Base-by-base conservation (phyloP, 2,797 vertebrate genomes). In the Clarias platycephalus region DNA sequence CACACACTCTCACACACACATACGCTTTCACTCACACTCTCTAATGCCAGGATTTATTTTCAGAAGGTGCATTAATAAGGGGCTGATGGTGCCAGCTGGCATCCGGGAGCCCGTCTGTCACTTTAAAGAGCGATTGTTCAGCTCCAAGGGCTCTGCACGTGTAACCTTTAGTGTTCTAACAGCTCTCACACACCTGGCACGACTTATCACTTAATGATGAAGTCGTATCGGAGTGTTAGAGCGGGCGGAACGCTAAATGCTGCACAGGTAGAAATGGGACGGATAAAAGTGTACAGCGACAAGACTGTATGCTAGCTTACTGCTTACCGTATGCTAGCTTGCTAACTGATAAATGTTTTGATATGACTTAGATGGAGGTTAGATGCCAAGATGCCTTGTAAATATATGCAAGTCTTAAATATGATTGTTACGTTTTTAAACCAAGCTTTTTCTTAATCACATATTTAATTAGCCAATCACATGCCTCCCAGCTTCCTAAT, bases 231-330 rank as follows among this genome's bases (percentile, higher is more conserved):
- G 89, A 91, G 71, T 90, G 85, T 90, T 91, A 92, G 88, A 93
- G 90, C 86, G 64, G 68, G 89, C 89, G 93, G 91, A 90, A 87
- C 90, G 80, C 88, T 89, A 91, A 88, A 90, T 87, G 2, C 60
- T 49, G 28, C 34, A 63, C 13, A 10, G 40, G 28, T 10, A 28
- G 8, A 3, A 53, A 10, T 1, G 62, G 37, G 77, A 60, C 4
- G 31, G 55, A 7, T 60, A 13, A 22, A 58, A 34, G 24, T n/a
- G 6, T 5, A 22, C 31, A 37, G 66, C 9, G n/a, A 5, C 49
- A 53, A 53, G 12, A 53, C 49, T 13, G 12, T 49, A 16, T 6
- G 49, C 49, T 53, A 53, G 49, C 2, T 53, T 53, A 53, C 49
- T 13, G 49, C 49, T 72, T 49, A 5, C 24, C 7, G 24, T 49